Conservation (phyloP, 2,888 invertebrate species). For the Ophion obscuratus region DNA sequence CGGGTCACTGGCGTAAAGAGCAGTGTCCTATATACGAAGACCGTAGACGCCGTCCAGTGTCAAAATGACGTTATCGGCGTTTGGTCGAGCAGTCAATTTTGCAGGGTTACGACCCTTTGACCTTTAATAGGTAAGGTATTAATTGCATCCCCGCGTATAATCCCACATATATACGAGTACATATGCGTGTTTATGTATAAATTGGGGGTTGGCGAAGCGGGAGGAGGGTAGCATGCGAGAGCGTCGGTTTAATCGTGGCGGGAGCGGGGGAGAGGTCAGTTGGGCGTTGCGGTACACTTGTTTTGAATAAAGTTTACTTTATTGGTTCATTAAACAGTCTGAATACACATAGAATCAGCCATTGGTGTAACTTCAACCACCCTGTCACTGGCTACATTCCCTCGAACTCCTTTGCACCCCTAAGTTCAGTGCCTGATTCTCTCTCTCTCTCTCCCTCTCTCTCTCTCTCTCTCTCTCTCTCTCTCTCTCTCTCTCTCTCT, state of each 20-base stretch:
- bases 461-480: background rate
- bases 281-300: constrained; percentile 46
- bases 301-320: constrained; percentile 64
- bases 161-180: background rate
- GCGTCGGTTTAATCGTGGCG: background rate
- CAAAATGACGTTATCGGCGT: constrained; percentile 10
- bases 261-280: constrained; percentile 31
- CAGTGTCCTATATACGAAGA: constrained; percentile 15
- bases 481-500: background rate
- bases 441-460: background rate
- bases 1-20: constrained; percentile 34
- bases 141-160: background rate
- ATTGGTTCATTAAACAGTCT: constrained; percentile 66
- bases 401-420: constrained; percentile 5
- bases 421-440: background rate
- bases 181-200: constrained; percentile 3
- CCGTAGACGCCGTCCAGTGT: background rate
- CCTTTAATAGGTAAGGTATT: background rate
- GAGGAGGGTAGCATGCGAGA: background rate
- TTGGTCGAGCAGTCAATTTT: background rate
- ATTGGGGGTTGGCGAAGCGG: constrained; percentile 30
- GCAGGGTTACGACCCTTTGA: background rate
- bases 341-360: constrained; percentile 61
- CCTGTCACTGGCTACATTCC: constrained; percentile 1
- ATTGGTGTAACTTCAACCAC: constrained; percentile 43